A percentile compares a stretch with the other conserved stretches of the same genome.
Evolutionary conservation across 2,113 vertebrate genomes (phyloP).

Genomic region (Sylvilagus bachmani): DNA sequence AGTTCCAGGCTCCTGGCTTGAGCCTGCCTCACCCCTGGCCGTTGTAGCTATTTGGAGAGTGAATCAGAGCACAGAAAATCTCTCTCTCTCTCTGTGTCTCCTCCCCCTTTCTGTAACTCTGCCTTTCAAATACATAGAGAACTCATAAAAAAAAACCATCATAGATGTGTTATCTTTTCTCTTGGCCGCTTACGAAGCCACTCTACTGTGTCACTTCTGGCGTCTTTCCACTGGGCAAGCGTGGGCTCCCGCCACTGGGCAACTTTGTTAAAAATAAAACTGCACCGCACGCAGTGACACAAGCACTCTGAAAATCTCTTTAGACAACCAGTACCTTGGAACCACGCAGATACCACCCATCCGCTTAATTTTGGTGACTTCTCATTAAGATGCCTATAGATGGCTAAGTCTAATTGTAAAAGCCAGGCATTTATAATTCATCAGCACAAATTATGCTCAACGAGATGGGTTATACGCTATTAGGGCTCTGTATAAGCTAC

Average conservation of each 20-base stretch:
- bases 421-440: conserved; percentile 83
- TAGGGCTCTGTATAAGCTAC: conserved; percentile 75
- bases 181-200: not conserved
- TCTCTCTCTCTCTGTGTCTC: no score
- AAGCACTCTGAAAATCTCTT: conserved; percentile 25
- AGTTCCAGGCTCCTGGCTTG: no score
- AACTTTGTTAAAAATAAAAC: conserved; percentile 35
- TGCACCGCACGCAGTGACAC: not conserved
- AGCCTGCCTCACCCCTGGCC: no score
- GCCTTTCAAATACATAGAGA: no score
- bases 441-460: conserved; percentile 81
- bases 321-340: conserved; percentile 59
- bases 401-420: conserved; percentile 76
- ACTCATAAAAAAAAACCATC: no score
- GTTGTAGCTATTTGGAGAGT: no score
- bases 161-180: conserved; percentile 31
- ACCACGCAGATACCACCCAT: conserved; percentile 72
- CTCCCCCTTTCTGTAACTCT: no score
- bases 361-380: conserved; percentile 75
- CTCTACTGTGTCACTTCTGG: not conserved
- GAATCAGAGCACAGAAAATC: no score
- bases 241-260: not conserved
- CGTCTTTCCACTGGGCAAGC: not conserved
- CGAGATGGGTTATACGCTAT: conserved; percentile 66
- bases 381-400: conserved; percentile 79